Conservation (phyloP, 2,113 vertebrate species). For the Pollachius pollachius region DNA sequence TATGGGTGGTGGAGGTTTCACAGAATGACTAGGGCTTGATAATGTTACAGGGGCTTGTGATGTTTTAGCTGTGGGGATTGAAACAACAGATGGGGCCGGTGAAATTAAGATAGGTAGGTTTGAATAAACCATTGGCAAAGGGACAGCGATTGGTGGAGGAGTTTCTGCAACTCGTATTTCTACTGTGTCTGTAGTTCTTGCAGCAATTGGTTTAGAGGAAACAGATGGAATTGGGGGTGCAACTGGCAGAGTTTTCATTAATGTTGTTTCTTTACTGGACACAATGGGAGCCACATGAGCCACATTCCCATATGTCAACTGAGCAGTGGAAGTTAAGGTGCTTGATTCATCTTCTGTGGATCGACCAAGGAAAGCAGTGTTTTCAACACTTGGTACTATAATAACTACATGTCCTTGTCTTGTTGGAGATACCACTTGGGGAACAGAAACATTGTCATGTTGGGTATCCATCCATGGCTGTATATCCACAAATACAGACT, state of each 20-base stretch:
- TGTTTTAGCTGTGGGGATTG: constrained; percentile 31
- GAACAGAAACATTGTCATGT: constrained; percentile 29
- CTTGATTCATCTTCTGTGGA: constrained; percentile 30
- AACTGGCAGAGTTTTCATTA: constrained; percentile 43
- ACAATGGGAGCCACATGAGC: constrained; percentile 28
- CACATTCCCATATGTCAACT: constrained; percentile 56
- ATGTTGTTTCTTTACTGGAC: constrained; percentile 37
- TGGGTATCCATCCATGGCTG: constrained; percentile 59
- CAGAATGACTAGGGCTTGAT: constrained; percentile 39
- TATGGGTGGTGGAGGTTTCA: constrained; percentile 88
- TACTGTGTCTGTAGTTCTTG: constrained; percentile 65
- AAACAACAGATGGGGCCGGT: constrained; percentile 27
- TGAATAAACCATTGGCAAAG: constrained; percentile 76
- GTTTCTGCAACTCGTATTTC: constrained; percentile 67
- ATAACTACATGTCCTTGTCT: constrained; percentile 69
- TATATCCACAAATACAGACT: constrained; percentile 66
- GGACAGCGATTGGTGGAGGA: constrained; percentile 68
- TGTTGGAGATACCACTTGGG: constrained; percentile 55
- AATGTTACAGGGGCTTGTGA: constrained; percentile 49
- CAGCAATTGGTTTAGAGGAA: constrained; percentile 69
- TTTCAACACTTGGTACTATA: constrained; percentile 74
- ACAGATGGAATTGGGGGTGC: constrained; percentile 43
- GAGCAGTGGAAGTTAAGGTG: constrained; percentile 44
- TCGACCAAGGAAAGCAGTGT: constrained; percentile 35
- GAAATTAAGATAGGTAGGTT: constrained; percentile 61